Percentiles rank a stretch among this genome's conserved stretches.
Evolutionary conservation across 2,888 invertebrate species (phyloP).

Genomic region (Eucriotettix oculatus): DNA sequence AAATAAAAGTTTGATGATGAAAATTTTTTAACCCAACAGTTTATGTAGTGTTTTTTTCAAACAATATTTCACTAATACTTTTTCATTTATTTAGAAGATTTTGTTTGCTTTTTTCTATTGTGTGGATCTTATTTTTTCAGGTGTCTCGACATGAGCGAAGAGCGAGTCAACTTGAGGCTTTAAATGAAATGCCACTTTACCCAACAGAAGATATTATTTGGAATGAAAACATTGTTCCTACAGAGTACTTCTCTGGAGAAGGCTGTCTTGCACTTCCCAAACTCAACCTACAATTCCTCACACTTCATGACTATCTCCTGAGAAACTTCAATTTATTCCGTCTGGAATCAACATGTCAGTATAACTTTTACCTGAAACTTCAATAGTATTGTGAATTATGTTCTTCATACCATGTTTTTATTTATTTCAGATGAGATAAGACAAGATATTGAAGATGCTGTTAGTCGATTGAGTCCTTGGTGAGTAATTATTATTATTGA

Average conservation of each 20-base stretch:
- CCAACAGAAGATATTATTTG: slow-evolving; percentile 96
- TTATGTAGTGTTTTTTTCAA: no score
- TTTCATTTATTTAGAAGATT: background rate
- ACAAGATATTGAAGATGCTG: slow-evolving; percentile 95
- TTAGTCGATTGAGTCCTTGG: slow-evolving; percentile 91
- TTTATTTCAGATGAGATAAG: slow-evolving; percentile 77
- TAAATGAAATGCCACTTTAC: slow-evolving; percentile 96
- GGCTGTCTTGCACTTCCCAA: slow-evolving; percentile 92
- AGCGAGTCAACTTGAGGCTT: slow-evolving; percentile 78
- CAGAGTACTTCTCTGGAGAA: slow-evolving; percentile 92
- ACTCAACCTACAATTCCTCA: slow-evolving; percentile 92
- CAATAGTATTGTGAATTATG: background rate
- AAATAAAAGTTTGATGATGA: no score
- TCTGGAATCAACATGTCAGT: slow-evolving; percentile 90
- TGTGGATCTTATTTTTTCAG: slow-evolving; percentile 24
- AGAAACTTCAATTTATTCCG: slow-evolving; percentile 96
- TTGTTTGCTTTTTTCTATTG: no score
- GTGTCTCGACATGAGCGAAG: slow-evolving; percentile 74
- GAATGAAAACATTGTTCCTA: slow-evolving; percentile 98
- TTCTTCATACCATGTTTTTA: slow-evolving; percentile 6
- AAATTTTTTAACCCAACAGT: no score
- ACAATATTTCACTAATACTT: background rate
- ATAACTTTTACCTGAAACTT: background rate
- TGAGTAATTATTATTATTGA: slow-evolving; percentile 24
- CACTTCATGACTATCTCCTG: slow-evolving; percentile 91